Base-by-base conservation (phyloP, 2,888 invertebrate genomes). In the Zygothrica quintamaculata region DNA sequence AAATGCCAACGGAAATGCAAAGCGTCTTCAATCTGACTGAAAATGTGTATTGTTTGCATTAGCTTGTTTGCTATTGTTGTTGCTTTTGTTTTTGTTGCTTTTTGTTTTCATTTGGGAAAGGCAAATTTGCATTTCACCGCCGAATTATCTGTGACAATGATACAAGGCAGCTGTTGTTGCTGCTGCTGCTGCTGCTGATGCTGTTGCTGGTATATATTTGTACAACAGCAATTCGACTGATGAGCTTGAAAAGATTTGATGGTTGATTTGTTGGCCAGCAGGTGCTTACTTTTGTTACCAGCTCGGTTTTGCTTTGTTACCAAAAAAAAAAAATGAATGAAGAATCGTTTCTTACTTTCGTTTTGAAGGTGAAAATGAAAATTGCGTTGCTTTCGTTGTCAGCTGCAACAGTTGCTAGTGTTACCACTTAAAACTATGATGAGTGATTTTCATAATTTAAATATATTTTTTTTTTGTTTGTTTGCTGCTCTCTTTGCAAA, bases 61-160 rank as follows among this genome's bases (percentile, higher is more conserved):
- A n/a, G n/a, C n/a, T n/a, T n/a, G n/a, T n/a, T n/a, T n/a, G n/a
- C n/a, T n/a, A n/a, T n/a, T n/a, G n/a, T n/a, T n/a, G n/a, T n/a
- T n/a, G n/a, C n/a, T n/a, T n/a, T n/a, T n/a, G n/a, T n/a, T n/a
- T n/a, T n/a, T n/a, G n/a, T 15, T 46, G 43, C n/a, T n/a, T 29
- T 9, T 7, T 12, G 57, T 26, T 18, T 18, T 37, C n/a, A n/a
- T 56, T 67, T 67, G 61, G 56, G 69, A 79, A 82, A 84, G 84
- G 80, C 67, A 73, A n/a, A 84, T 86, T 80, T 86, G 80, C 80
- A 80, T 80, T 82, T 86, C 87, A 66, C 79, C 48, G 39, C 26
- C 37, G 57, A 53, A 43, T 48, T 47, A 29, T 51, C 39, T 53
- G 53, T 61, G 77, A 66, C 81, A 77, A 69, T 74, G 65, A 72